Conservation (phyloP, 1,140 invertebrate genomes). For the Nephotettix cincticeps region DNA sequence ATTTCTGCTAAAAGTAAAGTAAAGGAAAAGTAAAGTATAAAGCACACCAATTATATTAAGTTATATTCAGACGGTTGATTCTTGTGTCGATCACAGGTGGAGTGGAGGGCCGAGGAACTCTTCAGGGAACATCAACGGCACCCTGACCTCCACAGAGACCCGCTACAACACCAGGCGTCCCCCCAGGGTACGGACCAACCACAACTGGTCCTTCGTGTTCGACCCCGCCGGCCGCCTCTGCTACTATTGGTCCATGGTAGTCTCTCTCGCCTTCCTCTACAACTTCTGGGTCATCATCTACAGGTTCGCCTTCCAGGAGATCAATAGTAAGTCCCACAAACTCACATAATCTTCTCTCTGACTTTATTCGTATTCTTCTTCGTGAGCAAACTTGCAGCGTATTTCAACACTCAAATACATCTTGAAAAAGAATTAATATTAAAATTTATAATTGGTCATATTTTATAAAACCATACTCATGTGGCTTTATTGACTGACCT, state of each 20-base stretch:
- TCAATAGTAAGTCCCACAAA: conserved; percentile 74
- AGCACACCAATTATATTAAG: too few species aligned
- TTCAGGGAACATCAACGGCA: conserved; percentile 16
- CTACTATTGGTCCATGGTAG: conserved; percentile 97
- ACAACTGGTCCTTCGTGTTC: conserved; percentile 90
- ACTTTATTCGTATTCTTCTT: too few species aligned
- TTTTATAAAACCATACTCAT: too few species aligned
- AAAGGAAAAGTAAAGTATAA: too few species aligned
- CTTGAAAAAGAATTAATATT: too few species aligned
- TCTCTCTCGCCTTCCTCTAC: conserved; percentile 96
- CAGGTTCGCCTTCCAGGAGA: conserved; percentile 95
- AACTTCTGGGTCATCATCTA: conserved; percentile 99
- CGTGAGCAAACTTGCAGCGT: too few species aligned
- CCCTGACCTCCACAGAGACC: neutral
- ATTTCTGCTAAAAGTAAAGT: too few species aligned
- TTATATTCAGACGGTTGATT: too few species aligned
- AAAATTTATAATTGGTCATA: too few species aligned
- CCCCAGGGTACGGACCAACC: conserved; percentile 18
- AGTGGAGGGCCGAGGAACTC: neutral
- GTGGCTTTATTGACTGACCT: too few species aligned
- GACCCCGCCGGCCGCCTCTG: conserved; percentile 88
- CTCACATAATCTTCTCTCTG: too few species aligned
- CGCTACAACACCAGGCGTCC: conserved; percentile 22
- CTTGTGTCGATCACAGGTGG: neutral
- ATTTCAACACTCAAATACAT: too few species aligned